phyloP scores from a whole-genome alignment of 2,113 vertebrate species.

The Apistogramma diplotaenia region DNA sequence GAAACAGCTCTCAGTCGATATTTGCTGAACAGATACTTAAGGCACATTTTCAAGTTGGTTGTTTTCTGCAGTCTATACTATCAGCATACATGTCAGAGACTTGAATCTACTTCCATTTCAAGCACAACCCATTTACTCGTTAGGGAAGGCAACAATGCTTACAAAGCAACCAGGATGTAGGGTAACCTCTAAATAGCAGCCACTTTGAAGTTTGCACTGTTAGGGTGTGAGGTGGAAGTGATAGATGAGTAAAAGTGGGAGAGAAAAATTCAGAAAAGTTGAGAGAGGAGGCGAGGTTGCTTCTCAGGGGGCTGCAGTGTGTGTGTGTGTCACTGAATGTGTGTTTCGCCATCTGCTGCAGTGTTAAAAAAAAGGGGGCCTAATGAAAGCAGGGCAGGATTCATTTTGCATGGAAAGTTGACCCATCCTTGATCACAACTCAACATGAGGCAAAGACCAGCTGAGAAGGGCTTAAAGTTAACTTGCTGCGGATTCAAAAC shows the following conservation, averaged over 20 bases:
- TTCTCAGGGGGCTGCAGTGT: slow-evolving; percentile 46
- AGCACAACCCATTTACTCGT: slow-evolving; percentile 18
- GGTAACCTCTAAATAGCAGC: slow-evolving; percentile 28
- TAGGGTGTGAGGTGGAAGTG: slow-evolving; percentile 1
- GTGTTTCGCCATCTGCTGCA: slow-evolving; percentile 67
- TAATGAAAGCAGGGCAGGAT: slow-evolving; percentile 61
- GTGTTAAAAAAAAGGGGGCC: slow-evolving; percentile 48
- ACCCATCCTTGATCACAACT: slow-evolving; percentile 32
- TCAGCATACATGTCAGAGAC: background rate
- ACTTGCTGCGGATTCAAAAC: background rate
- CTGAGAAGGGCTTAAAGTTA: slow-evolving; percentile 22
- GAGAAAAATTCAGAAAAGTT: slow-evolving; percentile 54
- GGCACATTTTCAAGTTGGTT: slow-evolving; percentile 29
- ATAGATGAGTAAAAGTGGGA: slow-evolving; percentile 34
- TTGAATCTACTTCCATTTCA: slow-evolving; percentile 1
- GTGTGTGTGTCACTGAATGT: slow-evolving; percentile 35
- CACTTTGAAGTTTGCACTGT: slow-evolving; percentile 43
- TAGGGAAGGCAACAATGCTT: slow-evolving; percentile 30
- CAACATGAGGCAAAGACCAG: slow-evolving; percentile 19
- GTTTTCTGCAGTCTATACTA: slow-evolving; percentile 6
- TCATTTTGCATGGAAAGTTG: slow-evolving; percentile 51
- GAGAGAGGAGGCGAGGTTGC: slow-evolving; percentile 52
- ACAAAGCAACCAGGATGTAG: slow-evolving; percentile 28
- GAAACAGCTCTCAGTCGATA: slow-evolving; percentile 45
- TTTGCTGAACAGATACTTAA: slow-evolving; percentile 30